Conservation (phyloP, 64 coral and sea anemone species). For the Hydrozoanthus tunicans region DNA sequence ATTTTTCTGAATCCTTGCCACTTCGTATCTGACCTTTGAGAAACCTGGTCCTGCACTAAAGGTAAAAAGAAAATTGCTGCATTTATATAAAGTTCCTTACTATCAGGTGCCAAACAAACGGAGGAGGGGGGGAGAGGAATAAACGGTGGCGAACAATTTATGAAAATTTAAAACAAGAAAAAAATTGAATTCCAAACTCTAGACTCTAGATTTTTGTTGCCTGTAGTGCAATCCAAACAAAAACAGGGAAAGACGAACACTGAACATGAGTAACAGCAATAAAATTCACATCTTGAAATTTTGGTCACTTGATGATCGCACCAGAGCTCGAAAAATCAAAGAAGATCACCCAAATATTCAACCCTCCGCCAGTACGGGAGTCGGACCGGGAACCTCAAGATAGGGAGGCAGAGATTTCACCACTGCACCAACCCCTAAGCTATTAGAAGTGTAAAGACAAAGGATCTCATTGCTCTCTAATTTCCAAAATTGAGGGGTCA, state of each 20-base stretch:
- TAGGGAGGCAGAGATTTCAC: too few species aligned
- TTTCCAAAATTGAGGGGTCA: too few species aligned
- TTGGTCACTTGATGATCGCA: too few species aligned
- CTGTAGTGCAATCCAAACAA: too few species aligned
- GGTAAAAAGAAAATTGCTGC: too few species aligned
- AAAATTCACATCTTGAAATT: too few species aligned
- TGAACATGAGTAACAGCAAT: too few species aligned
- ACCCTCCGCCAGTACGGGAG: background rate
- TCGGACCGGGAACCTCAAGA: background rate
- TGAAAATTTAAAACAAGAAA: too few species aligned
- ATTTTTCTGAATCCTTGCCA: background rate
- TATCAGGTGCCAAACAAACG: background rate
- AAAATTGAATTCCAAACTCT: too few species aligned
- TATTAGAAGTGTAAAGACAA: background rate
- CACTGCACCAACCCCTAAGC: background rate
- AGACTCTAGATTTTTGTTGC: too few species aligned
- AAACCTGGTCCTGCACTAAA: constrained; percentile 51
- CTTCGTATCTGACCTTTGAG: constrained; percentile 17
- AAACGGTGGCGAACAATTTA: background rate
- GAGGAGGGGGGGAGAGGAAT: background rate
- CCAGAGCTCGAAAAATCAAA: background rate
- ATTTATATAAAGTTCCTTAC: too few species aligned
- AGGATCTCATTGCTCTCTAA: background rate
- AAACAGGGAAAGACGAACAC: too few species aligned
- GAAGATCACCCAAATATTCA: background rate